phyloP scores from a whole-genome alignment of 2,888 invertebrate genomes.

The Limnephilus lunatus region DNA sequence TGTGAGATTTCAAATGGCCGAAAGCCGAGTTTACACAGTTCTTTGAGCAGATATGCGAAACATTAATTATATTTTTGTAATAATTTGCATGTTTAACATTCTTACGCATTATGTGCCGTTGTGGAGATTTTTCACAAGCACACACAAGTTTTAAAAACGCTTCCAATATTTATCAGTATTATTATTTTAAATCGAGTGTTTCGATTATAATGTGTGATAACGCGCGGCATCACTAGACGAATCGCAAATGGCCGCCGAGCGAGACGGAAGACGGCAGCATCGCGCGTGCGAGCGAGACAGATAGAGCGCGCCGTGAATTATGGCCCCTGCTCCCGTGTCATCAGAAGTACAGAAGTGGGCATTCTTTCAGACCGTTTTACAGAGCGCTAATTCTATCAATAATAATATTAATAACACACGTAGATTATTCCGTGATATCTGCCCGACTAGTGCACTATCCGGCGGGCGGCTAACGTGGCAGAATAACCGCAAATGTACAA shows the following conservation, averaged over 20 bases:
- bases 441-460: background rate
- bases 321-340: constrained; percentile 39
- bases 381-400: constrained; percentile 4
- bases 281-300: constrained; percentile 33
- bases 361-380: constrained; percentile 25
- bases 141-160: background rate
- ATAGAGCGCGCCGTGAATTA: constrained; percentile 48
- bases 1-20: no score
- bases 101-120: background rate
- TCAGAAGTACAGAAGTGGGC: background rate
- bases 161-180: background rate
- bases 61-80: background rate
- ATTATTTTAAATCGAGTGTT: background rate
- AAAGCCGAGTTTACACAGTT: no score
- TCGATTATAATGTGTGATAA: background rate
- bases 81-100: background rate
- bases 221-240: background rate
- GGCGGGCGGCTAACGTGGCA: constrained; percentile 48
- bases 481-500: background rate
- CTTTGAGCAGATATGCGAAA: no score
- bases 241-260: constrained; percentile 59
- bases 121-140: background rate
- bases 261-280: constrained; percentile 8
- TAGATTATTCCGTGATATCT: constrained; percentile 23
- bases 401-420: background rate